Evolutionary conservation across 2,113 vertebrate genomes (phyloP), one percentile per base, ranked within the genome.

Genomic region (Prunella himalayana): DNA sequence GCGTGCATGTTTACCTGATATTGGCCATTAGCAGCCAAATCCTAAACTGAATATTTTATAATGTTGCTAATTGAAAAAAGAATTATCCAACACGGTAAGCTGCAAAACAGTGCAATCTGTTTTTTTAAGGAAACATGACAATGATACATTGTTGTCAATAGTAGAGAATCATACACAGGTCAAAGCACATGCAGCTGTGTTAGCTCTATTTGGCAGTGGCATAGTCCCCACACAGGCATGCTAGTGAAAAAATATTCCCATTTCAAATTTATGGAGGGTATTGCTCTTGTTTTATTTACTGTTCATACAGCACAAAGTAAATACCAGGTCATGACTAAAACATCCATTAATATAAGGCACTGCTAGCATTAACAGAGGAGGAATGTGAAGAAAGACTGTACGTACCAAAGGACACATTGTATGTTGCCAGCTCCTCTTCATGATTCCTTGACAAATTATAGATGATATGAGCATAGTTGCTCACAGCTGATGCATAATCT

Each of bases 321-420:
- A 73, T 16, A 81, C 4, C 24, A 41, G 45, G 27, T 30, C 14
- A 24, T 20, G 31, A 79, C 41, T 53, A 56, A 70, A 27, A 56
- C 13, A 79, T 5, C 31, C 30, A 49, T 37, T 63, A 70, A 60
- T 14, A 23, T 16, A 64, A 76, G 28, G n/a, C 15, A 94, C 13
- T 18, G 17, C 22, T 60, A 88, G 13, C 18, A 86, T 41, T 78
- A 79, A 72, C 8, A 68, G 47, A 90, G n/a, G 14, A 88, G 44
- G 9, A 92, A 21, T 31, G 37, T 1, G 4, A 68, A 45, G 27
- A 59, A 92, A 65, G 24, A 59, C 10, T 16, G 14, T 77, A 95
- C 99, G 16, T 97, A 99, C 99, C 99, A 93, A 99, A 99, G 2
- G 98, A 99, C 25, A 99, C 98, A 1, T 24, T 53, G 78, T 99